Evolutionary conservation across 2,113 vertebrate species (phyloP).

Genomic region (Crotophaga sulcirostris): DNA sequence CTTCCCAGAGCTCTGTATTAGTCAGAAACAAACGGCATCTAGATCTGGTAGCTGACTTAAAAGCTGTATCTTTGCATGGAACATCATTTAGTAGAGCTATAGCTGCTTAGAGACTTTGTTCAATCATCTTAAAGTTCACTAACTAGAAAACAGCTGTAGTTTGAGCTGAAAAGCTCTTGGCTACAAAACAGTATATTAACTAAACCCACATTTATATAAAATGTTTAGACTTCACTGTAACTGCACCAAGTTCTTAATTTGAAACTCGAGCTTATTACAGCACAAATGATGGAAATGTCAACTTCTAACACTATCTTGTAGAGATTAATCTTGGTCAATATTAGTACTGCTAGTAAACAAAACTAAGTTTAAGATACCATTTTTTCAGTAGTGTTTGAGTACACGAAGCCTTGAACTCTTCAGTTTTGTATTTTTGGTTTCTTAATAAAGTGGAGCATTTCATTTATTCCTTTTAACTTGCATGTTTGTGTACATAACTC

Average conservation of each 20-base stretch:
- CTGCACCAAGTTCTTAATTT: conserved; percentile 66
- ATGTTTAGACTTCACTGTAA: conserved; percentile 44
- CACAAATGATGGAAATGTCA: conserved; percentile 47
- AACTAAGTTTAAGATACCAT: neutral
- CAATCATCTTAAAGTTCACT: neutral
- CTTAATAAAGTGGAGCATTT: conserved; percentile 73
- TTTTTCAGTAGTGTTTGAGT: conserved; percentile 57
- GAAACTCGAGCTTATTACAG: conserved; percentile 57
- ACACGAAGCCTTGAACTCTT: conserved; percentile 56
- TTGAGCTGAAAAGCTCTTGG: neutral
- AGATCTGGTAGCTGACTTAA: neutral
- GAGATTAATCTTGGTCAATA: conserved; percentile 43
- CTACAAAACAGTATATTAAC: neutral
- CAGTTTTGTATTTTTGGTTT: conserved; percentile 72
- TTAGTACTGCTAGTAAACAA: conserved; percentile 49
- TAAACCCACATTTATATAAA: neutral
- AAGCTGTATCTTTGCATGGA: conserved; percentile 50
- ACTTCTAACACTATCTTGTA: conserved; percentile 59
- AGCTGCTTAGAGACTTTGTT: neutral
- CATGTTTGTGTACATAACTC: conserved; percentile 19
- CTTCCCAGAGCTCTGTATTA: neutral
- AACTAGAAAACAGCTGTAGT: neutral
- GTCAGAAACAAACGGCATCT: neutral
- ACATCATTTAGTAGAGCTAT: conserved; percentile 23
- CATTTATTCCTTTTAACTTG: conserved; percentile 67